Evolutionary conservation across 2,888 invertebrate genomes (phyloP), one percentile per base, ranked within the genome.

Genomic region (Kryphioiulus occultus): DNA sequence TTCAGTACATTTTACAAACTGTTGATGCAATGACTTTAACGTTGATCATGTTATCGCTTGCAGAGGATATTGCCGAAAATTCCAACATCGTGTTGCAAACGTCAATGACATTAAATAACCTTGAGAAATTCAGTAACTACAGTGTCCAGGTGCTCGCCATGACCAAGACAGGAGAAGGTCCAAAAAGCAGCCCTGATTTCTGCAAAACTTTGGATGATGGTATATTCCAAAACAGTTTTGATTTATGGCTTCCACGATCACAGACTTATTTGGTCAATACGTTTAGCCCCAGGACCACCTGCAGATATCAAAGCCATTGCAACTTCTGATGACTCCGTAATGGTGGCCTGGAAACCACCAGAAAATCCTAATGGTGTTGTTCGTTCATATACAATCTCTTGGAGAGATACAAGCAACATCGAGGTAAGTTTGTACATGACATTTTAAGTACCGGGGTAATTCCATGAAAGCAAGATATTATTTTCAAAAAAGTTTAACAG

Each of bases 201-300:
- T 97, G 98, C 92, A 96, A 96, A 93, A 98, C 98, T 85, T 97
- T 97, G 93, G 98, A 98, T 93, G 98, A 98, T 92, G 96, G 98
- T 97, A 92, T 26, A 26, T 26, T n/a, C 26, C 26, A 26, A 4
- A 68, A 68, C 5, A 59, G n/a, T 59, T 4, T 59, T 39, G n/a
- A n/a, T n/a, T n/a, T n/a, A n/a, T n/a, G n/a, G n/a, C n/a, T n/a
- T n/a, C n/a, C n/a, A n/a, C n/a, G n/a, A n/a, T n/a, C n/a, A n/a
- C n/a, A n/a, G n/a, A n/a, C n/a, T n/a, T n/a, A n/a, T n/a, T n/a
- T n/a, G n/a, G n/a, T n/a, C n/a, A n/a, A n/a, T n/a, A n/a, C n/a
- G n/a, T n/a, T n/a, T 91, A 98, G 98, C 96, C 89, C 98, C 99
- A 68, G 98, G 97, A 93, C 95, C 97, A 17, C 98, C 98, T 82